Conservation (phyloP, 2,113 vertebrate genomes). For the Prinia subflava region DNA sequence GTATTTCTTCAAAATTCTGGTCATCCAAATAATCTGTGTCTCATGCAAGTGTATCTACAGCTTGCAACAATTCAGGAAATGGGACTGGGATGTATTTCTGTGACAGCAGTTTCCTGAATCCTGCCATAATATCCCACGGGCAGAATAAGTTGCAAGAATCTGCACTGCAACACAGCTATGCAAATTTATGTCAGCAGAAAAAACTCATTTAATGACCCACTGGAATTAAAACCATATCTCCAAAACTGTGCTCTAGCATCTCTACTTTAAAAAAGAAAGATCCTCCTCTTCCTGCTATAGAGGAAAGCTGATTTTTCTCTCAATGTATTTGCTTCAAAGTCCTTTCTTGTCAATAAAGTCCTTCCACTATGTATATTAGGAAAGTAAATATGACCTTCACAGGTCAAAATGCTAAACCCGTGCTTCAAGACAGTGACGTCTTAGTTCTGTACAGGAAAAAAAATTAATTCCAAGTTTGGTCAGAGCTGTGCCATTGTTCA, state of each 20-base stretch:
- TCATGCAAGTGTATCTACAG: neutral
- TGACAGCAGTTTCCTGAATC: neutral
- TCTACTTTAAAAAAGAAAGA: neutral
- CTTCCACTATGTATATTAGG: neutral
- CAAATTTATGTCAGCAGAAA: slow-evolving; percentile 38
- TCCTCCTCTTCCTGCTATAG: neutral
- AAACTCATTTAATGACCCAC: slow-evolving; percentile 2
- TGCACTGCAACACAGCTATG: slow-evolving; percentile 4
- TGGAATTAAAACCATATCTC: neutral
- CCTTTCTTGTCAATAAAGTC: neutral
- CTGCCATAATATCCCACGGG: neutral
- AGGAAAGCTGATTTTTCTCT: neutral
- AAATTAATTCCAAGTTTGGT: neutral
- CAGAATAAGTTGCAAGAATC: slow-evolving; percentile 7
- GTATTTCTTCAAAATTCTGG: neutral
- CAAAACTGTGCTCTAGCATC: neutral
- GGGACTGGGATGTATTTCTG: neutral
- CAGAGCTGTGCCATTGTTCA: neutral
- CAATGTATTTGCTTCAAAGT: neutral
- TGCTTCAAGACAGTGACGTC: neutral
- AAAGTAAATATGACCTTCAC: neutral
- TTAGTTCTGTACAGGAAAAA: neutral
- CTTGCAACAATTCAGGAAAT: neutral
- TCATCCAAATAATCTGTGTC: neutral
- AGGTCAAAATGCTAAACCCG: neutral